Evolutionary conservation across 2,797 vertebrate species (phyloP).

Genomic region (Myotis planiceps): DNA sequence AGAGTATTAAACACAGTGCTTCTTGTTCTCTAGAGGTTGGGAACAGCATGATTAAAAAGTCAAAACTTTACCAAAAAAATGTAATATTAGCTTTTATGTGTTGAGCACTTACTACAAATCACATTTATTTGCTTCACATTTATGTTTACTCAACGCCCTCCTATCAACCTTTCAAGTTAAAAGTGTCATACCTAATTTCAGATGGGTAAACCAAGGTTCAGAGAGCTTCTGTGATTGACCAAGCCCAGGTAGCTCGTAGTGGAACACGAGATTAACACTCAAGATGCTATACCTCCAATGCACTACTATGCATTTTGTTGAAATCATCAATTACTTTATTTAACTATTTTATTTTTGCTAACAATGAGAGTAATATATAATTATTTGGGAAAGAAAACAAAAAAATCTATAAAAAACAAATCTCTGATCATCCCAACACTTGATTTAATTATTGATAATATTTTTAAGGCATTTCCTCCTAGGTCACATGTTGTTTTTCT

Average conservation of each 20-base stretch:
- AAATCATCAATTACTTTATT: background rate
- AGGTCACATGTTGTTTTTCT: background rate
- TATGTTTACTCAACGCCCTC: background rate
- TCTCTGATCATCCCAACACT: background rate
- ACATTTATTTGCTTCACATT: background rate
- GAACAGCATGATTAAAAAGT: constrained; percentile 26
- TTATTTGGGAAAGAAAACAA: background rate
- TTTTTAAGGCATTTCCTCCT: constrained; percentile 27
- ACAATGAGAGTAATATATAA: background rate
- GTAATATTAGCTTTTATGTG: background rate
- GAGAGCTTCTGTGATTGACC: background rate
- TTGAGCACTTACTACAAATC: background rate
- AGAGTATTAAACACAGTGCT: background rate
- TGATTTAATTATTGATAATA: background rate
- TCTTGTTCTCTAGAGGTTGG: background rate
- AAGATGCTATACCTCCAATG: background rate
- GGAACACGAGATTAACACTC: background rate
- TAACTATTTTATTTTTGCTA: background rate
- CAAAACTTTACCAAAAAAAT: background rate
- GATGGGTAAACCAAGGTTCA: background rate
- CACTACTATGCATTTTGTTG: background rate
- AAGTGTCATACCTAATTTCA: background rate
- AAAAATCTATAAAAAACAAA: background rate
- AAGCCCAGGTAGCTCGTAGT: background rate
- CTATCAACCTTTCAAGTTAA: background rate